Evolutionary conservation across 2,888 invertebrate species (phyloP).

Genomic region (Rhaphigaster nebulosa): DNA sequence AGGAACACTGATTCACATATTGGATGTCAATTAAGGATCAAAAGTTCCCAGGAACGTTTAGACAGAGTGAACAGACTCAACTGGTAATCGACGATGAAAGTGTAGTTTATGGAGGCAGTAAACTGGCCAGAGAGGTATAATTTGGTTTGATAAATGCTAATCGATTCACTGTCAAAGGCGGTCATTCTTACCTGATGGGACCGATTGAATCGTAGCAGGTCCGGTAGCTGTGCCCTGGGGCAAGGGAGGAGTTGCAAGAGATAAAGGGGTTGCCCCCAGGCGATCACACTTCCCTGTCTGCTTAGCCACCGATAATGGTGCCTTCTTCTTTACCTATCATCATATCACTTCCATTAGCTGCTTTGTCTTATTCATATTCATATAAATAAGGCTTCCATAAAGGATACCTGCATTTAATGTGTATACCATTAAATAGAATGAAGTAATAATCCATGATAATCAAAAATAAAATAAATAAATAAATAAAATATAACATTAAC

Average conservation of each 20-base stretch:
- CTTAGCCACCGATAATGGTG: neutral
- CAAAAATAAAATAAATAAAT: too few relatives aligned
- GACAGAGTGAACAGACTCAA: neutral
- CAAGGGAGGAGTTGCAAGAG: neutral
- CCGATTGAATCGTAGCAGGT: neutral
- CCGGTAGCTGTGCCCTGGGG: neutral
- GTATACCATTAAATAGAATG: too few relatives aligned
- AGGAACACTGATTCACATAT: conserved; percentile 39
- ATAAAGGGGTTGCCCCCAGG: neutral
- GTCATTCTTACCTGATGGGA: neutral
- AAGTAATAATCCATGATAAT: too few relatives aligned
- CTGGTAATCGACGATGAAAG: conserved; percentile 16
- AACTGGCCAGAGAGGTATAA: neutral
- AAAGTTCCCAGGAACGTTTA: conserved; percentile 12
- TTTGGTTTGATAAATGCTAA: conserved; percentile 31
- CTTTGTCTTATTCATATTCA: neutral
- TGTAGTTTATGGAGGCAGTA: conserved; percentile 21
- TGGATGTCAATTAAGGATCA: conserved; percentile 32
- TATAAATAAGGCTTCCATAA: neutral
- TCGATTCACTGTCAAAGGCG: neutral
- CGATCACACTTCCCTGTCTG: conserved; percentile 6
- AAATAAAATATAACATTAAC: too few relatives aligned
- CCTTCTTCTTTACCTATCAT: neutral
- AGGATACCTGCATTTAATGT: too few relatives aligned
- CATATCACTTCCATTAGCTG: neutral